Evolutionary conservation across 2,113 vertebrate genomes (phyloP).

Genomic region (Takifugu flavidus): DNA sequence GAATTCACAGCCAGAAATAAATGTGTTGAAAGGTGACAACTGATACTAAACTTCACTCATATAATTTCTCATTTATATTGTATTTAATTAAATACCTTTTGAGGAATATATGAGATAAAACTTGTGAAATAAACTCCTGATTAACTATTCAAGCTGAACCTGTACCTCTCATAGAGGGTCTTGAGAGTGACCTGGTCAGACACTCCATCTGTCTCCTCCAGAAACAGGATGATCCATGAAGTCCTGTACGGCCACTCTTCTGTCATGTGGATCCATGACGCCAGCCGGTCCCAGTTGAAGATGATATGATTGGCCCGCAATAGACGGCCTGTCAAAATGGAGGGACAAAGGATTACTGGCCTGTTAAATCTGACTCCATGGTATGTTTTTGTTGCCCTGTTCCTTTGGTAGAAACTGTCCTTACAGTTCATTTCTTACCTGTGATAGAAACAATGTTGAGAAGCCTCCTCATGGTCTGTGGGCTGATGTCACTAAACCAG

Average conservation of each 20-base stretch:
- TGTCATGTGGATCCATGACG: slow-evolving; percentile 98
- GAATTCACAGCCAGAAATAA: neutral
- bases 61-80: too few species aligned
- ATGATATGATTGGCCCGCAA: slow-evolving; percentile 94
- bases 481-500: slow-evolving; percentile 99
- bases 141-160: too few species aligned
- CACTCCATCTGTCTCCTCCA: slow-evolving; percentile 91
- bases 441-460: slow-evolving; percentile 98
- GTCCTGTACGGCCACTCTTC: slow-evolving; percentile 98
- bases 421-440: slow-evolving; percentile 63
- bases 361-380: neutral
- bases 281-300: slow-evolving; percentile 96
- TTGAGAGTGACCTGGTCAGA: slow-evolving; percentile 88
- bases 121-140: neutral
- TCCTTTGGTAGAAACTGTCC: too few species aligned
- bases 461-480: slow-evolving; percentile 95
- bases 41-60: too few species aligned
- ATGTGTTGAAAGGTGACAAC: too few species aligned
- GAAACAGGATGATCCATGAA: slow-evolving; percentile 94
- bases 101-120: neutral
- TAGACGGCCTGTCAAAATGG: slow-evolving; percentile 79
- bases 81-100: too few species aligned
- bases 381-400: too few species aligned
- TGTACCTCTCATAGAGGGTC: slow-evolving; percentile 92
- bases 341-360: neutral